Evolutionary conservation across 2,113 vertebrate genomes (phyloP).

Genomic region (Myotis lucifugus): DNA sequence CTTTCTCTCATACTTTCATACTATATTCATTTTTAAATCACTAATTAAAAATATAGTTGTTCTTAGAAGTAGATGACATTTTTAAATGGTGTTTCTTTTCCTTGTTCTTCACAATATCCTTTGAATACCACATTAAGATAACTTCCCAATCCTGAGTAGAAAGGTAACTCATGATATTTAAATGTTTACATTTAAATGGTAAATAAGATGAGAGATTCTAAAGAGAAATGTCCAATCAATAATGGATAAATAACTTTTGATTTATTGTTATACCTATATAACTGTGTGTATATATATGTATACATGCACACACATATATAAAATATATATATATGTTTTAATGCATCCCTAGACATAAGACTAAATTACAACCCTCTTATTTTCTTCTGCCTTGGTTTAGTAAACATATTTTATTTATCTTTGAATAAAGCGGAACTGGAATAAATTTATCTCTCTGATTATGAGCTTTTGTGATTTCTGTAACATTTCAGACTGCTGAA

Average conservation of each 20-base stretch:
- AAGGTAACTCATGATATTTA: not conserved
- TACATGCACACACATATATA: not conserved
- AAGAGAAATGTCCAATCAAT: not conserved
- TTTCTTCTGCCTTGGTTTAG: conserved; percentile 37
- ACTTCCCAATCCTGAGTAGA: not conserved
- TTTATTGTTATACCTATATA: not conserved
- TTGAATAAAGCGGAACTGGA: conserved; percentile 47
- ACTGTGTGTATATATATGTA: not conserved
- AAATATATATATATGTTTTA: not conserved
- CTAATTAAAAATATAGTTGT: not conserved
- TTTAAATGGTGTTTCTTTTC: not conserved
- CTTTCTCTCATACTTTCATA: not conserved
- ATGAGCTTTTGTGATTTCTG: conserved; percentile 21
- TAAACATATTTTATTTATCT: conserved; percentile 11
- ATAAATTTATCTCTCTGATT: conserved; percentile 22
- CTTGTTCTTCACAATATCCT: not conserved
- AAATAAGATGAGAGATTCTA: conserved; percentile 21
- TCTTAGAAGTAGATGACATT: conserved; percentile 6
- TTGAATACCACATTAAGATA: not conserved
- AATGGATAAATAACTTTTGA: not conserved
- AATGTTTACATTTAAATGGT: conserved; percentile 30
- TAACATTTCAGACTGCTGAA: conserved; percentile 27
- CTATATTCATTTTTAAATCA: conserved; percentile 4
- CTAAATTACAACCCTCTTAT: not conserved
- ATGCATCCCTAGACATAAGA: not conserved